Percentiles rank a stretch among this genome's conserved stretches.
Evolutionary conservation across 2,113 vertebrate genomes (phyloP).

Genomic region (Anguilla rostrata): DNA sequence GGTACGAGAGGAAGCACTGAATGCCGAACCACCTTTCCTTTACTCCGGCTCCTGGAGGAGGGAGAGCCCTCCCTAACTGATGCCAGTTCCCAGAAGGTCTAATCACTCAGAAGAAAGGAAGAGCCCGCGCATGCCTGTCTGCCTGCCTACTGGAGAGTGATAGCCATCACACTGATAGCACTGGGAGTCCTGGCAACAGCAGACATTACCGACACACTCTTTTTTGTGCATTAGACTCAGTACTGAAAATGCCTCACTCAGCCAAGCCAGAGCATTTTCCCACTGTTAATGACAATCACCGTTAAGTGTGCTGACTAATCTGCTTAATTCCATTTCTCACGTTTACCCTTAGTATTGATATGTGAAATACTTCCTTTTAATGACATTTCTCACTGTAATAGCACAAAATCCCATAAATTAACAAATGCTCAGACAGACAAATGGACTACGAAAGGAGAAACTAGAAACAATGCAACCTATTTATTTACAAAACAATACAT

Average conservation of each 20-base stretch:
- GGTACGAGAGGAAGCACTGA: not conserved
- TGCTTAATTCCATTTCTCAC: not conserved
- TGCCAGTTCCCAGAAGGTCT: not conserved
- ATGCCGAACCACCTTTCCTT: not conserved
- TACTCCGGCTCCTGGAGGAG: not conserved
- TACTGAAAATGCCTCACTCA: not conserved
- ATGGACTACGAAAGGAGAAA: not conserved
- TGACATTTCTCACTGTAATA: no score
- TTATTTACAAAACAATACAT: not conserved
- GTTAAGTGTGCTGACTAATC: not conserved
- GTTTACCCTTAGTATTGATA: no score
- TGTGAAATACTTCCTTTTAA: no score
- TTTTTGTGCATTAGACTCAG: not conserved
- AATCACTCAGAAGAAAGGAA: slow-evolving; percentile 7
- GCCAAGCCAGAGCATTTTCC: not conserved
- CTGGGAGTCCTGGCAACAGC: not conserved
- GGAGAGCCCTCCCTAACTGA: not conserved
- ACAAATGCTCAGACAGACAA: no score
- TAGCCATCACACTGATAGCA: not conserved
- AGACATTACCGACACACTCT: not conserved
- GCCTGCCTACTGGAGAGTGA: not conserved
- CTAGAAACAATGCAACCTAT: not conserved
- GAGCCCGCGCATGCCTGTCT: not conserved
- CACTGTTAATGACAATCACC: not conserved
- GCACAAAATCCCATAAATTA: no score